phyloP scores from a whole-genome alignment of 2,888 invertebrate species.

The Drosophila kambysellisi region DNA sequence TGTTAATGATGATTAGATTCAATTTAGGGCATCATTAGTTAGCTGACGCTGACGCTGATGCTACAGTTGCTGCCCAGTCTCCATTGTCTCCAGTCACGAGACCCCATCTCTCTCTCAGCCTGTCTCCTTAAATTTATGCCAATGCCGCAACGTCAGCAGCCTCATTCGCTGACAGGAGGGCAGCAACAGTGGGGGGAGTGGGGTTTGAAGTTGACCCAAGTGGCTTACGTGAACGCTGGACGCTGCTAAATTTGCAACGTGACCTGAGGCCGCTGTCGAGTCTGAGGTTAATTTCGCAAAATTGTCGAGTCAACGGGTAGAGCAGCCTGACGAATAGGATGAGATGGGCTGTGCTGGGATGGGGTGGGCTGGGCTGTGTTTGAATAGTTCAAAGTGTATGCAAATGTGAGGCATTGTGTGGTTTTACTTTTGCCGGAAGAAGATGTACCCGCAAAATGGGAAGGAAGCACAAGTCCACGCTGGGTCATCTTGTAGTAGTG shows the following conservation, averaged over 20 bases:
- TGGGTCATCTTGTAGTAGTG: slow-evolving; percentile 68
- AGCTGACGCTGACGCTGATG: slow-evolving; percentile 60
- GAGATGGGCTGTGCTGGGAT: not conserved
- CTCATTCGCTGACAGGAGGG: slow-evolving; percentile 18
- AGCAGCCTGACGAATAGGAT: not conserved
- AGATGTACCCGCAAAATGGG: slow-evolving; percentile 10
- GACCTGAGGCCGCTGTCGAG: slow-evolving; percentile 78
- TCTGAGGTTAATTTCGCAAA: slow-evolving; percentile 82
- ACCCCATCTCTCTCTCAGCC: slow-evolving; percentile 25
- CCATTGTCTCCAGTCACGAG: slow-evolving; percentile 41
- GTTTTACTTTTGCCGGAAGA: slow-evolving; percentile 77
- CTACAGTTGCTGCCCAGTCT: slow-evolving; percentile 37
- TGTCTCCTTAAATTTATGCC: slow-evolving; percentile 77
- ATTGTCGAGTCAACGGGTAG: slow-evolving; percentile 80
- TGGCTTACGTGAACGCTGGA: slow-evolving; percentile 67
- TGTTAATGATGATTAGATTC: slow-evolving; percentile 85
- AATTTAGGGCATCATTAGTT: slow-evolving; percentile 85
- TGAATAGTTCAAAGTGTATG: slow-evolving; percentile 74
- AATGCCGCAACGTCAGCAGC: slow-evolving; percentile 68
- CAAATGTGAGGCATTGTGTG: slow-evolving; percentile 80
- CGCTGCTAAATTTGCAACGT: slow-evolving; percentile 73
- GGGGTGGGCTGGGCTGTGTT: slow-evolving; percentile 21
- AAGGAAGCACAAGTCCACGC: slow-evolving; percentile 32
- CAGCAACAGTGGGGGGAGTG: not conserved
- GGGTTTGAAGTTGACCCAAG: slow-evolving; percentile 58